Percentiles rank a stretch among this genome's conserved stretches.
These are phyloP conservation scores for Ooceraea biroi DNA, from an alignment of 1,140 invertebrate species.

Conservation along the genomic window DNA sequence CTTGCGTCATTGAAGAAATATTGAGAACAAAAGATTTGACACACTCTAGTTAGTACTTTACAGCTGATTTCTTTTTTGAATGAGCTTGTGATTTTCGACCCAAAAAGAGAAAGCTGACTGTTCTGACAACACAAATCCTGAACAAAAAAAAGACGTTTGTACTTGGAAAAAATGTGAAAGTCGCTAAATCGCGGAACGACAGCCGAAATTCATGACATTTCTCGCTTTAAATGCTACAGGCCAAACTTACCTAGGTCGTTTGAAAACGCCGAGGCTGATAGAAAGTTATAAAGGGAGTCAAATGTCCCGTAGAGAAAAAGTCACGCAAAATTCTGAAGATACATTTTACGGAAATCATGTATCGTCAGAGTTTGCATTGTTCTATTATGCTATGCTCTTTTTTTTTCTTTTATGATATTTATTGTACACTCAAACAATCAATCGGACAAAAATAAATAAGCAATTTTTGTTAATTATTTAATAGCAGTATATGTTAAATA, in stretches of 20 bases:
- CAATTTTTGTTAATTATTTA: conserved; percentile 15
- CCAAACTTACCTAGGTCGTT: conserved; percentile 10
- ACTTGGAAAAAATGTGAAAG: conserved; percentile 83
- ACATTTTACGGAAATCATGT: conserved; percentile 7
- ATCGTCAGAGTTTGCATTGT: too few species aligned
- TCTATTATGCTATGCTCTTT: background rate
- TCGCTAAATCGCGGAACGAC: conserved; percentile 51
- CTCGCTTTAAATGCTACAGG: conserved; percentile 57
- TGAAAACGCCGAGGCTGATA: conserved; percentile 57
- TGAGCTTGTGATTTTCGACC: too few species aligned
- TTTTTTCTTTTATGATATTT: background rate
- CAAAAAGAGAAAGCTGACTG: too few species aligned
- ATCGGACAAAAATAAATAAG: background rate
- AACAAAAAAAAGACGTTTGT: conserved; percentile 71
- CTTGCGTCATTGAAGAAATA: background rate
- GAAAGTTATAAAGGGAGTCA: conserved; percentile 72
- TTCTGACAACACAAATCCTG: too few species aligned
- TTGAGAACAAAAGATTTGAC: too few species aligned
- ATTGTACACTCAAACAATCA: too few species aligned
- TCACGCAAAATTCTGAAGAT: conserved; percentile 78
- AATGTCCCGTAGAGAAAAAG: conserved; percentile 72
- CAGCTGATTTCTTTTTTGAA: too few species aligned
- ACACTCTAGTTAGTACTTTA: too few species aligned
- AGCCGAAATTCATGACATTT: conserved; percentile 22
- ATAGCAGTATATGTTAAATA: background rate